Percentiles rank a stretch among this genome's conserved stretches.
phyloP scores from a whole-genome alignment of 1,140 invertebrate genomes.

The Palaemon carinicauda region DNA sequence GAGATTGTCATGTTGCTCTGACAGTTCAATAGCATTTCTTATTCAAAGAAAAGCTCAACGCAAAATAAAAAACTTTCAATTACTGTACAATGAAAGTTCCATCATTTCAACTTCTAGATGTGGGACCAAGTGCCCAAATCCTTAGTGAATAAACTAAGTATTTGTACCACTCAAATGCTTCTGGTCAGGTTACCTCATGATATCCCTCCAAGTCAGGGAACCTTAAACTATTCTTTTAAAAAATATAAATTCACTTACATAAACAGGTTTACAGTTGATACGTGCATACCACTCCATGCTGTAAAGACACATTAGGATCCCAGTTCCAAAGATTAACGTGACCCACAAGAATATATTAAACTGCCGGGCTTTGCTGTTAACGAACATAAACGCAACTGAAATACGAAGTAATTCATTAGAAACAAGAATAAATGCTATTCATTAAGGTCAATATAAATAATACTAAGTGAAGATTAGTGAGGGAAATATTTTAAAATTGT shows the following conservation, averaged over 20 bases:
- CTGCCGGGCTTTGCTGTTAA: slow-evolving; percentile 66
- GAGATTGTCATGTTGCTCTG: too few relatives aligned
- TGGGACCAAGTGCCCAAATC: too few relatives aligned
- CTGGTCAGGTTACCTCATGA: background rate
- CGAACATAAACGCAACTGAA: slow-evolving; percentile 69
- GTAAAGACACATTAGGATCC: slow-evolving; percentile 80
- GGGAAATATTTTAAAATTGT: background rate
- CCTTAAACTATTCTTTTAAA: background rate
- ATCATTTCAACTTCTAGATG: too few relatives aligned
- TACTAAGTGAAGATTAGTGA: too few relatives aligned
- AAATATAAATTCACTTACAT: slow-evolving; percentile 45
- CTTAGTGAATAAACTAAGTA: too few relatives aligned
- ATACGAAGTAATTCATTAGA: background rate
- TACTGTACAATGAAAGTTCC: too few relatives aligned
- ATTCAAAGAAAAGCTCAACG: too few relatives aligned
- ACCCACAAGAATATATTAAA: slow-evolving; percentile 87
- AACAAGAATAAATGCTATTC: background rate
- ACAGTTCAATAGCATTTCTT: too few relatives aligned
- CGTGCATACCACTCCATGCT: slow-evolving; percentile 86
- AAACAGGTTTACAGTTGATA: slow-evolving; percentile 74
- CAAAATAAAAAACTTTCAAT: too few relatives aligned
- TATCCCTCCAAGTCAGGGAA: background rate
- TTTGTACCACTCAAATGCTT: background rate
- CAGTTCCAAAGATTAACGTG: slow-evolving; percentile 78
- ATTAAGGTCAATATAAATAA: too few relatives aligned